phyloP scores from a whole-genome alignment of 2,797 vertebrate genomes.

The Diceros bicornis region DNA sequence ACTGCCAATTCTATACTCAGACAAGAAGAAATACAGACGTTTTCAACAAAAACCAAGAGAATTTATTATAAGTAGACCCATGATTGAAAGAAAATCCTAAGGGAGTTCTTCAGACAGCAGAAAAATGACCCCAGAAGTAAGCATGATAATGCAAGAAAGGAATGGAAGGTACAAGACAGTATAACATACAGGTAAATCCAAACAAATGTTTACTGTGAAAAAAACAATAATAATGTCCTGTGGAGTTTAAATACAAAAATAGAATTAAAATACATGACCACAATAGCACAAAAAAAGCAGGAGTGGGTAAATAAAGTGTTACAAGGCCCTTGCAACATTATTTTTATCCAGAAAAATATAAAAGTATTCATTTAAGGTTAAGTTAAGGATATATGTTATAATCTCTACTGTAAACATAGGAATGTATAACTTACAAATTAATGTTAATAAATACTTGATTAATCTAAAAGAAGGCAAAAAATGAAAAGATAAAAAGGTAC shows the following conservation, averaged over 20 bases:
- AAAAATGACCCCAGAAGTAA: not conserved
- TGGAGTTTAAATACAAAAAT: not conserved
- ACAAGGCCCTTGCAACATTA: not conserved
- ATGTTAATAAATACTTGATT: not conserved
- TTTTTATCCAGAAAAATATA: not conserved
- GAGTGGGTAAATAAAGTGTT: not conserved
- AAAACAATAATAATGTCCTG: not conserved
- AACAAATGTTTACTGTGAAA: not conserved
- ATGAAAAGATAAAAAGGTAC: not conserved
- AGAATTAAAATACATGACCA: not conserved
- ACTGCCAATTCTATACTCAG: not conserved
- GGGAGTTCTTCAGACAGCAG: not conserved
- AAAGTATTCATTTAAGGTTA: not conserved
- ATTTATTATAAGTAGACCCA: not conserved
- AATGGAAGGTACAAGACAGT: not conserved
- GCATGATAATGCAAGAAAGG: not conserved
- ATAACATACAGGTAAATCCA: not conserved
- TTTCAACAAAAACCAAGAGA: not conserved
- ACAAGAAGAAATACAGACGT: not conserved
- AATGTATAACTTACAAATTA: not conserved
- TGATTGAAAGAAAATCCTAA: not conserved
- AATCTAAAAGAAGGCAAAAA: not conserved
- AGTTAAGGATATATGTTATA: not conserved
- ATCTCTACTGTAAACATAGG: not conserved
- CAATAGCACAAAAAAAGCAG: not conserved